These are phyloP conservation scores for Thalassaphorura encarpata DNA, from an alignment of 1,140 invertebrate genomes.

Conservation along the genomic window DNA sequence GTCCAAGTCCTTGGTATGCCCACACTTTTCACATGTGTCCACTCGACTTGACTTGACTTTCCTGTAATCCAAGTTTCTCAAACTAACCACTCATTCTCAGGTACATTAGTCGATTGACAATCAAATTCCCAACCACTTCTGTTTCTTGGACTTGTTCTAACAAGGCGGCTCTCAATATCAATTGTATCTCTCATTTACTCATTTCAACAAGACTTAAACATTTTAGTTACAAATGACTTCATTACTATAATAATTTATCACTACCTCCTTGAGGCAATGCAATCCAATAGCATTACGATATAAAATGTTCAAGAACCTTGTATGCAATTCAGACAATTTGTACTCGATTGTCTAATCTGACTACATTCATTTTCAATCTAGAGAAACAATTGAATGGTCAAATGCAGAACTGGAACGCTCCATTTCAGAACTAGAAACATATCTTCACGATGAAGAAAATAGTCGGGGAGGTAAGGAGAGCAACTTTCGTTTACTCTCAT, in stretches of 20 bases:
- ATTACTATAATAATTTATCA: background rate
- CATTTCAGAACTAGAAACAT: slow-evolving; percentile 28
- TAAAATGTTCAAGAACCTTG: too few relatives aligned
- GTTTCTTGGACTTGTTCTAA: background rate
- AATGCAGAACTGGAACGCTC: slow-evolving; percentile 32
- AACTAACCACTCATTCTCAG: too few relatives aligned
- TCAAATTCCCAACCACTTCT: background rate
- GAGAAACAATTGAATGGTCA: slow-evolving; percentile 33
- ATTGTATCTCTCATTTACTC: background rate
- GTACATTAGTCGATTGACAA: too few relatives aligned
- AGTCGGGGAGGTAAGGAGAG: slow-evolving; percentile 17
- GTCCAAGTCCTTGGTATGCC: too few relatives aligned
- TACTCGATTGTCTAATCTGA: too few relatives aligned
- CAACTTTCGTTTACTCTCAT: background rate
- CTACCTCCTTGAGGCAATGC: too few relatives aligned
- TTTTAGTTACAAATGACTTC: background rate
- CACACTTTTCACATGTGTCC: too few relatives aligned
- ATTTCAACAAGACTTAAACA: background rate
- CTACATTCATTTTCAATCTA: slow-evolving; percentile 6
- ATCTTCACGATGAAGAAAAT: slow-evolving; percentile 29
- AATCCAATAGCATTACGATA: too few relatives aligned
- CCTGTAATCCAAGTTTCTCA: too few relatives aligned
- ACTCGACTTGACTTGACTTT: too few relatives aligned
- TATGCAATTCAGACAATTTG: too few relatives aligned
- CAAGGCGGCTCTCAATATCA: too few relatives aligned